Evolutionary conservation across 2,797 vertebrate genomes (phyloP), one percentile per base, ranked within the genome.

Genomic region (Hippocampus kuda): DNA sequence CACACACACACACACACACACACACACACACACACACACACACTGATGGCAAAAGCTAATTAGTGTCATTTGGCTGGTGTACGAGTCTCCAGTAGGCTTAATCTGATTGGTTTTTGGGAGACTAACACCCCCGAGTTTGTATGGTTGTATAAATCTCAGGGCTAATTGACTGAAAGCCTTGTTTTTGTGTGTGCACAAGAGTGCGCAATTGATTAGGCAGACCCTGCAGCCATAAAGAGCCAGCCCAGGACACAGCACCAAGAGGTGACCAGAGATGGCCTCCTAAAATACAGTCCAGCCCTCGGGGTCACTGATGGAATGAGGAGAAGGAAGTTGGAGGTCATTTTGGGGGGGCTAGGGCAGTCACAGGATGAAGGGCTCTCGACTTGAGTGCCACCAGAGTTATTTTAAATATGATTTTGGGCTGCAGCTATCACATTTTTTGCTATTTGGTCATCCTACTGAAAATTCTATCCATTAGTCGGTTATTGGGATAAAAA

Each of bases 161-260:
- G 72, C 77, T 75, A 80, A 85, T 86, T 87, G 78, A 82, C 88
- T 86, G 71, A 72, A 76, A 79, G 69, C 77, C 77, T 67, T 11
- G 63, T 65, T 44, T 65, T 65, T 27, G 68, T 70, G 72, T 70
- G 68, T 66, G 61, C 68, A 66, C 69, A 34, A 68, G 72, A 81
- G 75, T 70, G 49, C 70, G 61, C 79, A 82, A 81, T 85, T 85
- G 86, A 82, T 84, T 81, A 85, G 79, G 80, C 73, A 72, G 68
- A 66, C 73, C 76, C 68, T 74, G 71, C 46, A 65, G 74, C 73
- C 74, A 42, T 87, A 83, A 86, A 88, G 74, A 77, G 68, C 72
- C 74, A 72, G 72, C 42, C 62, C 34, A 67, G 74, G 77, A 79
- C 74, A 61, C 69, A 68, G 75, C 75, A 78, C 64, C 69, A 66